Percentiles rank a stretch among this genome's conserved stretches.
phyloP scores from a whole-genome alignment of 1,140 invertebrate genomes.

The Drosophila kohkoa region DNA sequence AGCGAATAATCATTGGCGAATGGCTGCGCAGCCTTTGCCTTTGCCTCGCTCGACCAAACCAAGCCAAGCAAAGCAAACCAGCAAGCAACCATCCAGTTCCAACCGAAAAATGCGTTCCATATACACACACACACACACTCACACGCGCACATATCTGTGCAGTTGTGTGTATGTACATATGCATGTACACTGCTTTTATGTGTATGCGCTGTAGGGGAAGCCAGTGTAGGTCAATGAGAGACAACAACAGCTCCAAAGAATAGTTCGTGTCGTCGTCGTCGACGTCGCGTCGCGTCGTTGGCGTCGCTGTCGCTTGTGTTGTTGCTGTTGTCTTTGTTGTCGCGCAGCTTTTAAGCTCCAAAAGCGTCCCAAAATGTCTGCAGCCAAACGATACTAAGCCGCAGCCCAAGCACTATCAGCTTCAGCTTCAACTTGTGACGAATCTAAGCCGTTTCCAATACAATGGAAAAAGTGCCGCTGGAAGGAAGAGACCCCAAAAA shows the following conservation, averaged over 20 bases:
- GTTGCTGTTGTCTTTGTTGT: constrained; percentile 9
- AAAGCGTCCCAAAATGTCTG: constrained; percentile 25
- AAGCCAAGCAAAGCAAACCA: too few relatives aligned
- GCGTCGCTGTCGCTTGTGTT: neutral
- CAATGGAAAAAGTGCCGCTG: constrained; percentile 26
- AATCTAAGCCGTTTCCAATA: constrained; percentile 26
- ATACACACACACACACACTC: constrained; percentile 7
- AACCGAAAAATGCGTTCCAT: constrained; percentile 53
- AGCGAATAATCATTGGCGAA: constrained; percentile 80
- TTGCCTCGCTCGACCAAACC: constrained; percentile 40
- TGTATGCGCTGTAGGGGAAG: constrained; percentile 40
- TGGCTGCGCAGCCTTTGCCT: constrained; percentile 62
- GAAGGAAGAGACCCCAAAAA: constrained; percentile 27
- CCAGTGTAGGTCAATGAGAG: constrained; percentile 76
- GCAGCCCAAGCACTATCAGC: constrained; percentile 11
- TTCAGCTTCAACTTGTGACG: constrained; percentile 20
- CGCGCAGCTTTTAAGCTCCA: constrained; percentile 45
- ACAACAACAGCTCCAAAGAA: constrained; percentile 45
- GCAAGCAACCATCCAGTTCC: constrained; percentile 33
- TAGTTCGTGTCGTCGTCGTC: constrained; percentile 22
- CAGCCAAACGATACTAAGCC: constrained; percentile 27
- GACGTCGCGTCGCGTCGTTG: neutral
- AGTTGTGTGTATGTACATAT: constrained; percentile 39
- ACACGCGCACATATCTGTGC: neutral
- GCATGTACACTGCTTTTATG: constrained; percentile 2